phyloP scores from a whole-genome alignment of 2,797 vertebrate species.

The Sebastes nivosus region DNA sequence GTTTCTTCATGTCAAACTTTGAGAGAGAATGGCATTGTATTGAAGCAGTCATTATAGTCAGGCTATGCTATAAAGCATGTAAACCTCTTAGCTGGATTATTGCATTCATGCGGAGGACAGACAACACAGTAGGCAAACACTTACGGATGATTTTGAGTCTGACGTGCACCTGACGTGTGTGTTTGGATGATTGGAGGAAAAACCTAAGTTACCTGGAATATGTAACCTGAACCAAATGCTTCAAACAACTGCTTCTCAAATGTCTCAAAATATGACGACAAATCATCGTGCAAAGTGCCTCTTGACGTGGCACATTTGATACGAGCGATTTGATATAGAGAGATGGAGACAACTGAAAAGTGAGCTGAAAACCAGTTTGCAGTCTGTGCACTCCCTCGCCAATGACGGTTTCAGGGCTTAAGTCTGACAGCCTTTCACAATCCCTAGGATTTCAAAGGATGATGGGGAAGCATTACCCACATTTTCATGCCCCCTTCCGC shows the following conservation, averaged over 20 bases:
- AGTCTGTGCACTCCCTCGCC: not conserved
- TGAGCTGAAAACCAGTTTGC: constrained; percentile 1
- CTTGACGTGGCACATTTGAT: not conserved
- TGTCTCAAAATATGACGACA: not conserved
- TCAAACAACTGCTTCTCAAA: not conserved
- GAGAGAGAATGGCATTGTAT: not conserved
- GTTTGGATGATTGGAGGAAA: not conserved
- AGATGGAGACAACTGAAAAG: not conserved
- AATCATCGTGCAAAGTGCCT: not conserved
- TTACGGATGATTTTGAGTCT: not conserved
- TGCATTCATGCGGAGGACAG: not conserved
- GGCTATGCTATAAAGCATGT: not conserved
- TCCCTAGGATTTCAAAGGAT: constrained; percentile 24
- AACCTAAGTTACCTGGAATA: not conserved
- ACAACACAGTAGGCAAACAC: not conserved
- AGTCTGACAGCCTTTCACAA: constrained; percentile 20
- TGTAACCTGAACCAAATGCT: not conserved
- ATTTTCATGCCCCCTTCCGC: not conserved
- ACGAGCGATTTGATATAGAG: not conserved
- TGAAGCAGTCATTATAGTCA: not conserved
- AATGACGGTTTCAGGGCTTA: not conserved
- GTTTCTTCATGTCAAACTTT: not conserved
- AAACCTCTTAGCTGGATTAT: not conserved
- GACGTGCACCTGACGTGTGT: not conserved
- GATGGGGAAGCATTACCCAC: not conserved